A percentile compares a stretch with the other conserved stretches of the same genome.
phyloP scores from a whole-genome alignment of 1,140 invertebrate species.

The Drosophila simulans region DNA sequence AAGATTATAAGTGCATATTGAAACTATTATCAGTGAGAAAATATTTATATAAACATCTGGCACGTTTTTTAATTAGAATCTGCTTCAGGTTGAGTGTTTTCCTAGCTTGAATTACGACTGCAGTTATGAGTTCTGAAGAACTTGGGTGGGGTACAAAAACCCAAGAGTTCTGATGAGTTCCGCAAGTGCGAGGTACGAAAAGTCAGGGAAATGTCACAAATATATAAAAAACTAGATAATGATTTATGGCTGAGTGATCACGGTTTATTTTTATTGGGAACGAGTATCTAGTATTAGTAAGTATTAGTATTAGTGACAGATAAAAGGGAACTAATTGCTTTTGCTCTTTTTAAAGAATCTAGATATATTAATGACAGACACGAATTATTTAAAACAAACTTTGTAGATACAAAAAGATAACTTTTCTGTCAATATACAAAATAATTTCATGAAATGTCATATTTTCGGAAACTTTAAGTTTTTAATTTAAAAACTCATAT shows the following conservation, averaged over 20 bases:
- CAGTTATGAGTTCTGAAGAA: slow-evolving; percentile 17
- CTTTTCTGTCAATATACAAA: not conserved
- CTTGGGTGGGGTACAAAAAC: slow-evolving; percentile 4
- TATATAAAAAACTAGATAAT: slow-evolving; percentile 12
- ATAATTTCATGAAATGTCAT: not conserved
- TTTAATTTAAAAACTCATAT: not conserved
- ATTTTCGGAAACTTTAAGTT: not conserved
- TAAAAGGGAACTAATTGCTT: not conserved
- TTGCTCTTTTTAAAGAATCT: not conserved
- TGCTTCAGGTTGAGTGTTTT: slow-evolving; percentile 40
- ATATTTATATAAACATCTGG: slow-evolving; percentile 41
- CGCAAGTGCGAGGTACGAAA: slow-evolving; percentile 4
- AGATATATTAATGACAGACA: not conserved
- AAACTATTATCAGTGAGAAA: slow-evolving; percentile 29
- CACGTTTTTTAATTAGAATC: slow-evolving; percentile 67
- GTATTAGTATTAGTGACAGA: not conserved
- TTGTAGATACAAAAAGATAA: not conserved
- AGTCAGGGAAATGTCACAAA: slow-evolving; percentile 14
- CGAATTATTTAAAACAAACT: not conserved
- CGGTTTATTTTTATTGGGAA: slow-evolving; percentile 20
- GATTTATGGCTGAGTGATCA: slow-evolving; percentile 26
- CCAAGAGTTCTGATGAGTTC: slow-evolving; percentile 15
- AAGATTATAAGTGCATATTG: slow-evolving; percentile 40
- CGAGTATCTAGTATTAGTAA: not conserved
- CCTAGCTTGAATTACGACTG: slow-evolving; percentile 24